Conservation (phyloP, 2,113 vertebrate genomes). For the Ursus arctos region DNA sequence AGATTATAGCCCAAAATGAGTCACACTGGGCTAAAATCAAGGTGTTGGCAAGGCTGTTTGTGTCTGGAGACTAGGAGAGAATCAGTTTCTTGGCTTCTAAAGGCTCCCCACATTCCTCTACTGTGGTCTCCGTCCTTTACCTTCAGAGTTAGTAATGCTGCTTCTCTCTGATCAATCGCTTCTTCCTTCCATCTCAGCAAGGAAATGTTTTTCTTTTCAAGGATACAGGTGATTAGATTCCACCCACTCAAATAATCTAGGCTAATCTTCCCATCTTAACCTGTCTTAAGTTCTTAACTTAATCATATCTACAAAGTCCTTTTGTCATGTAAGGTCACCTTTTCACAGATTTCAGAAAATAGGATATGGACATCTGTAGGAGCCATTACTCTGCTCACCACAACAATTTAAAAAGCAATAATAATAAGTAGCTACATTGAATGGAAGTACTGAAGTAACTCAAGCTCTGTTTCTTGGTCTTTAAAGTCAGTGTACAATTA, state of each 20-base stretch:
- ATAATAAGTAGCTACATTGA: background rate
- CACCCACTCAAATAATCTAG: background rate
- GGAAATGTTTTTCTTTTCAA: background rate
- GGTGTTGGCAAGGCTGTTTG: background rate
- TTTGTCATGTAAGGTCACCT: background rate
- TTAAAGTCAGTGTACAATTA: background rate
- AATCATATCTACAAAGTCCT: background rate
- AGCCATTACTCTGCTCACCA: background rate
- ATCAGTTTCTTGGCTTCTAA: background rate
- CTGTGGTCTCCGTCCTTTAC: background rate
- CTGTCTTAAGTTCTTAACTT: background rate
- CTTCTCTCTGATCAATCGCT: background rate
- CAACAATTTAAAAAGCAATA: background rate
- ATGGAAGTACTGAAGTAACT: background rate
- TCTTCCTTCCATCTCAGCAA: background rate
- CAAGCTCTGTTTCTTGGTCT: background rate
- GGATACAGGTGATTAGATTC: background rate
- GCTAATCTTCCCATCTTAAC: background rate
- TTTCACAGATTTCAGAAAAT: background rate
- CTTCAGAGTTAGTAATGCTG: background rate
- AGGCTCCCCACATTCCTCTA: background rate
- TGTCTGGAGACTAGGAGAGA: background rate
- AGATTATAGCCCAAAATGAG: background rate
- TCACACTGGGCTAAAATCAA: background rate
- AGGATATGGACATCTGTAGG: background rate